Evolutionary conservation across 2,888 invertebrate species (phyloP).

Genomic region (Drosophila histrio): DNA sequence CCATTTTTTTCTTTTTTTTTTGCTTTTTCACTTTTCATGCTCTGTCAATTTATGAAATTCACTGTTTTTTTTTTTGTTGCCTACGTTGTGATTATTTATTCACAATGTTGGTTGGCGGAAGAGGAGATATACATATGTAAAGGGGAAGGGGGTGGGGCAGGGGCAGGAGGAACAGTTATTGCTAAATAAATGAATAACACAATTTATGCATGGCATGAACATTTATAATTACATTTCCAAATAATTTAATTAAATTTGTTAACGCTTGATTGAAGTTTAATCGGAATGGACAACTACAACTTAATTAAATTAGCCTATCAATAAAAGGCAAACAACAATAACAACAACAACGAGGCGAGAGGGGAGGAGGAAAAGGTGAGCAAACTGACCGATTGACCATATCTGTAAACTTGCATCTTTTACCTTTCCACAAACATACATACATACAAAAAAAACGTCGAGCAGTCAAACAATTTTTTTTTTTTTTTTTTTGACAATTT

Average conservation of each 20-base stretch:
- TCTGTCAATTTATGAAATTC: slow-evolving; percentile 70
- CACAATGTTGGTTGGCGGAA: slow-evolving; percentile 57
- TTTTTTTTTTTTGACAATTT: slow-evolving; percentile 63
- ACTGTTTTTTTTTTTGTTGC: slow-evolving; percentile 65
- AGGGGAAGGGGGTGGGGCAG: neutral
- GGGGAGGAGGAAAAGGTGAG: slow-evolving; percentile 3
- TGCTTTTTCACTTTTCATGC: neutral
- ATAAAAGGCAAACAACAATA: slow-evolving; percentile 10
- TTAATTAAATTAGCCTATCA: slow-evolving; percentile 73
- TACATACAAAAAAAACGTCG: neutral
- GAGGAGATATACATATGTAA: neutral
- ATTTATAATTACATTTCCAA: slow-evolving; percentile 81
- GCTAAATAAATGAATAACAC: slow-evolving; percentile 75
- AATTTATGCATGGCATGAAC: slow-evolving; percentile 75
- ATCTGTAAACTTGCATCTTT: slow-evolving; percentile 57
- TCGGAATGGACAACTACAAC: slow-evolving; percentile 57
- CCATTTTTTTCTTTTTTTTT: neutral
- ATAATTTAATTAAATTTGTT: slow-evolving; percentile 81
- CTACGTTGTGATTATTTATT: slow-evolving; percentile 77
- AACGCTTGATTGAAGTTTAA: slow-evolving; percentile 81
- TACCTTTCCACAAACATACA: neutral
- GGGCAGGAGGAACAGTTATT: slow-evolving; percentile 11
- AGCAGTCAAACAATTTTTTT: slow-evolving; percentile 32
- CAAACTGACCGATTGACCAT: slow-evolving; percentile 63
- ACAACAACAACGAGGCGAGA: neutral